phyloP scores from a whole-genome alignment of 2,113 vertebrate species.

The Nibea albiflora region DNA sequence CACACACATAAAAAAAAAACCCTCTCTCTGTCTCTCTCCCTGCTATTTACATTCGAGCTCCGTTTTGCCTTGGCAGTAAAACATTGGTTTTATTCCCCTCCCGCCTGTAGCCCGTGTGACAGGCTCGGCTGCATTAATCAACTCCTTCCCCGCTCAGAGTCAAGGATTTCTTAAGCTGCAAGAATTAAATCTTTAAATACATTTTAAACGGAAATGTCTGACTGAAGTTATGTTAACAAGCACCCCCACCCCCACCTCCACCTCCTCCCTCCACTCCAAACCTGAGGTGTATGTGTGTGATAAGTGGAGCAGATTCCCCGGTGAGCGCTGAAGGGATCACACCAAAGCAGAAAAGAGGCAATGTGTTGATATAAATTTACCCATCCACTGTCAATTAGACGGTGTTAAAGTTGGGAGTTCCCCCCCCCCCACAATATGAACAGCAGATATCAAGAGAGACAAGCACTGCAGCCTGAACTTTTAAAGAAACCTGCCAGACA shows the following conservation, averaged over 20 bases:
- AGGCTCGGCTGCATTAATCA: constrained; percentile 74
- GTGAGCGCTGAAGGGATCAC: constrained; percentile 65
- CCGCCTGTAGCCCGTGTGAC: constrained; percentile 73
- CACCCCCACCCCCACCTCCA: constrained; percentile 30
- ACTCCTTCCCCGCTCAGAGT: constrained; percentile 50
- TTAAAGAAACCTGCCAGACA: constrained; percentile 69
- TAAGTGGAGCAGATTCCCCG: constrained; percentile 48
- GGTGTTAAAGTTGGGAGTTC: constrained; percentile 41
- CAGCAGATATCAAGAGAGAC: constrained; percentile 37
- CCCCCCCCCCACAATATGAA: constrained; percentile 12
- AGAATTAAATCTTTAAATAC: constrained; percentile 82
- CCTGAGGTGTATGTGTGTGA: constrained; percentile 38
- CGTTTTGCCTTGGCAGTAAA: constrained; percentile 81
- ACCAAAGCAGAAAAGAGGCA: constrained; percentile 45
- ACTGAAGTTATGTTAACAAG: constrained; percentile 81
- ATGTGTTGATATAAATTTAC: constrained; percentile 72
- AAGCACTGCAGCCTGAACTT: constrained; percentile 44
- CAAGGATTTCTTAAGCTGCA: constrained; percentile 65
- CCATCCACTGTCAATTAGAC: constrained; percentile 68
- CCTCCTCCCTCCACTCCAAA: background rate
- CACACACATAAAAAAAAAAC: constrained; percentile 46
- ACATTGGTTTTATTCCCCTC: constrained; percentile 78
- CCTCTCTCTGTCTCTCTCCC: constrained; percentile 71
- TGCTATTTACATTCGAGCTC: constrained; percentile 85
- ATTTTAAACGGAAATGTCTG: constrained; percentile 76